Evolutionary conservation across 2,888 invertebrate genomes (phyloP).

Genomic region (Lithophane ornitopus): DNA sequence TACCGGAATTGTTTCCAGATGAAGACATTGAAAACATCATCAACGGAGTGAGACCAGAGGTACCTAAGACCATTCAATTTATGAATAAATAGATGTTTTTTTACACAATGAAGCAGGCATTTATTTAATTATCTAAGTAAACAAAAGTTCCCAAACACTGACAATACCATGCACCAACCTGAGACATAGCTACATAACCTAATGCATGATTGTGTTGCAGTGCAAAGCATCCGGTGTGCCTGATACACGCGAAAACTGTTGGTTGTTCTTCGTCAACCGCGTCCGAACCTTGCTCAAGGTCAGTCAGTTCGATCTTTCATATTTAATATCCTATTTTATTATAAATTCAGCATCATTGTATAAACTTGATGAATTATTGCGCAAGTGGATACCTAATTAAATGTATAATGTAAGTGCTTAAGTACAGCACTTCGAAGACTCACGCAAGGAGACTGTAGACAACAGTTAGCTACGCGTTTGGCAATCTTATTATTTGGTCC

Average conservation of each 20-base stretch:
- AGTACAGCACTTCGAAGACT: neutral
- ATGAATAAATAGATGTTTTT: neutral
- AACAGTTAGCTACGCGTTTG: neutral
- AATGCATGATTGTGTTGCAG: slow-evolving; percentile 74
- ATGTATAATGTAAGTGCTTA: neutral
- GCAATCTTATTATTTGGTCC: neutral
- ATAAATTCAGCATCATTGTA: neutral
- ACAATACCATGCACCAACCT: neutral
- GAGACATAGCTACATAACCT: neutral
- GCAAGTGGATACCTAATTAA: neutral
- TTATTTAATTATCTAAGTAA: too few relatives aligned
- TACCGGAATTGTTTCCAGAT: slow-evolving; percentile 96
- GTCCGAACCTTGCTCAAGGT: slow-evolving; percentile 94
- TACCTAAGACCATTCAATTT: neutral
- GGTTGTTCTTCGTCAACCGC: slow-evolving; percentile 98
- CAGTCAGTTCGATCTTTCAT: slow-evolving; percentile 13
- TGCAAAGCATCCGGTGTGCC: slow-evolving; percentile 95
- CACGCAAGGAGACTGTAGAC: neutral
- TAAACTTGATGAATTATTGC: neutral
- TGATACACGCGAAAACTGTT: slow-evolving; percentile 97
- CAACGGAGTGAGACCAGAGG: slow-evolving; percentile 93
- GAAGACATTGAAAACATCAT: slow-evolving; percentile 97
- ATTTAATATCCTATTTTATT: neutral
- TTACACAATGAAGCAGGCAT: neutral
- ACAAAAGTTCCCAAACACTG: neutral